These are phyloP conservation scores for Dasyprocta punctata DNA, from an alignment of 2,113 vertebrate species.

Conservation along the genomic window DNA sequence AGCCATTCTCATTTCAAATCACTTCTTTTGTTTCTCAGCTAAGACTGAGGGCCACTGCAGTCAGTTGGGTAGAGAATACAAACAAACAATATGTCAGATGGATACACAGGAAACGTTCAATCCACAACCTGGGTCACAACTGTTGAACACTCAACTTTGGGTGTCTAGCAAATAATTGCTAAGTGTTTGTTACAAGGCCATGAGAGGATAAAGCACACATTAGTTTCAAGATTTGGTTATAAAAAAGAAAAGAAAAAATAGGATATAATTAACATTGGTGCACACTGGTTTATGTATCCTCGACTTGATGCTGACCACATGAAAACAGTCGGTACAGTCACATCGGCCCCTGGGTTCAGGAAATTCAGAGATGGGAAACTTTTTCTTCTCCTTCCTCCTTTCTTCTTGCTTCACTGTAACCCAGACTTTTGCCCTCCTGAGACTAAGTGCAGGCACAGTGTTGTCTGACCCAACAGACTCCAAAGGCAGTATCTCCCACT, in stretches of 20 bases:
- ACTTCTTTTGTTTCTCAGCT: background rate
- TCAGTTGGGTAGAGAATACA: background rate
- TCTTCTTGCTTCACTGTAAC: background rate
- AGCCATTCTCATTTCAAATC: slow-evolving; percentile 44
- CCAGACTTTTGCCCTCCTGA: background rate
- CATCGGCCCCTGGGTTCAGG: background rate
- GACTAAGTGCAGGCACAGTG: background rate
- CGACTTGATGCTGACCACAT: background rate
- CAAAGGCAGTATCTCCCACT: background rate
- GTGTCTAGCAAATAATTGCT: background rate
- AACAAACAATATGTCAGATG: background rate
- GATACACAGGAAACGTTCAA: background rate
- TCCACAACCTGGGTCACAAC: background rate
- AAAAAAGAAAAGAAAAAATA: background rate
- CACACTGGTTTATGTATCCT: background rate
- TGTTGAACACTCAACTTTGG: background rate
- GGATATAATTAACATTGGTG: no score
- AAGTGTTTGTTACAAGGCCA: background rate
- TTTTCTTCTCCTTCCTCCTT: background rate
- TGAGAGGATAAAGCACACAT: background rate
- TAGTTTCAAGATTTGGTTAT: background rate
- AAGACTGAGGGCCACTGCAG: background rate
- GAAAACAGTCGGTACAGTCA: background rate
- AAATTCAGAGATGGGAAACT: background rate
- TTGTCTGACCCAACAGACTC: background rate